Base-by-base conservation (phyloP, 2,888 invertebrate genomes). In the Didymodactylos carnosus region DNA sequence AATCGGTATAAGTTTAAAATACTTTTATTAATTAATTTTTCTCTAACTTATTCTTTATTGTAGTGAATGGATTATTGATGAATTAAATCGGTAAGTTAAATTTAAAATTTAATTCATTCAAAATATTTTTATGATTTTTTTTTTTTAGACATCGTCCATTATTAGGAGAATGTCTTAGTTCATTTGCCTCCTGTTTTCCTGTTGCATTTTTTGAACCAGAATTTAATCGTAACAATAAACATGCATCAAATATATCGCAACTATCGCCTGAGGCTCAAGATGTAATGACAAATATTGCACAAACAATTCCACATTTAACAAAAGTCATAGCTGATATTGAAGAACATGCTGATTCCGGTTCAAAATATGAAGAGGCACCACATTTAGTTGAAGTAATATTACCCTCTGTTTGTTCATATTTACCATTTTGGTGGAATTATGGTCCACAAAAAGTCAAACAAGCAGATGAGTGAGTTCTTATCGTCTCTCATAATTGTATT, bases 121-220 rank as follows among this genome's bases (percentile, higher is more conserved):
- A n/a, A n/a, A n/a, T n/a, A n/a, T n/a, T n/a, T n/a, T n/a, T n/a
- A n/a, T n/a, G n/a, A n/a, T n/a, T n/a, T n/a, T n/a, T n/a, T n/a
- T n/a, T n/a, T n/a, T n/a, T n/a, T n/a, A n/a, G n/a, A 35, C 91
- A 98, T 83, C 90, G 94, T 75, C 92, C 95, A 0, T 91, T 92
- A 69, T 85, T 94, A 78, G 97, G 97, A 73, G 94, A 92, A 13
- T 97, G 95, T 79, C 85, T 99, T n/a, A 94, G 95, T 11, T 95
- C 97, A 0, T 98, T 97, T 84, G 93, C 95, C 77, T 92, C 93
- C 1, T 94, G 94, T 69, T 99, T 99, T 86, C 98, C 98, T 0
- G 95, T 99, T 0, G 98, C 98, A 0, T 99, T 91, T 84, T 84
- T 99, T 77, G 98, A 99, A 82, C 95, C 95, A 0, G 91, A 94